Base-by-base conservation (phyloP, 2,888 invertebrate species). In the Nemapogon koenigi region DNA sequence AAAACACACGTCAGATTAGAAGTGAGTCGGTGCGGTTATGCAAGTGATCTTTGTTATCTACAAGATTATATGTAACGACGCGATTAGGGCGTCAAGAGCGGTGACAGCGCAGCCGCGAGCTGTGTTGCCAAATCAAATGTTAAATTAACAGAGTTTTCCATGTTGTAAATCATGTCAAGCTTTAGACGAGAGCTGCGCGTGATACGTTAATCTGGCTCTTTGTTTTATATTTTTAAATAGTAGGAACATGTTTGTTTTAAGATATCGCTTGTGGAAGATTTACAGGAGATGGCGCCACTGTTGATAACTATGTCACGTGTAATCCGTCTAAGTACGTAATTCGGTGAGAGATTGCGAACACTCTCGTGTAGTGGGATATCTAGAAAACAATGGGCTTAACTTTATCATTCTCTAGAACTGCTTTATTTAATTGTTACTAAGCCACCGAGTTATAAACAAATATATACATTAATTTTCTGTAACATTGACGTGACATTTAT, bases 171-270 rank as follows among this genome's bases (percentile, higher is more conserved):
- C 68, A 72, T 67, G 76, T 73, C 75, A 70, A 41, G 70, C 56
- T 64, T 72, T 70, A 73, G 51, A 59, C 53, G 53, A 52, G 53
- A 47, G 58, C 57, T 44, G 53, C 7, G 58, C 61, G 66, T 75
- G 78, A 76, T 75, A 68, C 73, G 58, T 72, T 75, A 76, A 76
- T 76, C 76, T 61, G 61, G 56, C 53, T 75, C 73, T 75, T 71
- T 75, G 71, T 75, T 75, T 73, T 70, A 59, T 72, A 70, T 72
- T 75, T 72, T 73, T 73, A 72, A 72, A 78, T 73, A 71, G 75
- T 73, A 65, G 64, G 65, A 65, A 67, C 71, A 72, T 76, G 75
- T 78, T 78, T 78, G 68, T 49, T 73, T 67, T 71, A 59, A 73
- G 78, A 75, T 76, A 75, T 73, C 59, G 68, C 68, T 61, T 61